Percentiles rank a stretch among this genome's conserved stretches.
Conservation (phyloP, 2,113 vertebrate species). For the Micronycteris hirsuta region DNA sequence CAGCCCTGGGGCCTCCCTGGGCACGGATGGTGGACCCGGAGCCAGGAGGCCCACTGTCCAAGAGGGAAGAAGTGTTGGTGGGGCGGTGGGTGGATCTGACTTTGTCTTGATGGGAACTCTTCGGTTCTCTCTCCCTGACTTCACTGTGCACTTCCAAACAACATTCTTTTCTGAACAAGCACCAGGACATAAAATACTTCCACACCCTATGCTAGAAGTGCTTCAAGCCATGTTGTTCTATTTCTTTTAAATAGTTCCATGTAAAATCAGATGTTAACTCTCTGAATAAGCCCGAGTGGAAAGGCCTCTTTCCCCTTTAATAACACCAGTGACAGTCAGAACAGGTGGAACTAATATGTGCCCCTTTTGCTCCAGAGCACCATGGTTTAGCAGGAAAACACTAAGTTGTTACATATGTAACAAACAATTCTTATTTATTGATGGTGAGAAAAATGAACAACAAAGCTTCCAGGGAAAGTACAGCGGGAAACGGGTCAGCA, state of each 20-base stretch:
- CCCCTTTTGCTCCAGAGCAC: constrained; percentile 46
- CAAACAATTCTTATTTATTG: constrained; percentile 65
- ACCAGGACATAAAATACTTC: constrained; percentile 70
- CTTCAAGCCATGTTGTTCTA: constrained; percentile 67
- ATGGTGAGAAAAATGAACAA: constrained; percentile 69
- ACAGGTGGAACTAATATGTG: constrained; percentile 72
- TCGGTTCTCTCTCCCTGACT: constrained; percentile 67
- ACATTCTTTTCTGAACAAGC: constrained; percentile 72
- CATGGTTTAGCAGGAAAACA: constrained; percentile 67
- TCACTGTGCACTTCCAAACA: constrained; percentile 76
- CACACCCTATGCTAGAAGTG: constrained; percentile 66
- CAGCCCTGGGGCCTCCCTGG: not conserved
- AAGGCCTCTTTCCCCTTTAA: constrained; percentile 50
- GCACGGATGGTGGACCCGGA: constrained; percentile 1
- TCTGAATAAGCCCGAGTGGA: constrained; percentile 72
- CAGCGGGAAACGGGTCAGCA: constrained; percentile 40
- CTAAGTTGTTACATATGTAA: constrained; percentile 71
- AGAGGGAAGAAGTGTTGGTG: not conserved
- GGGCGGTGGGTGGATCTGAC: not conserved
- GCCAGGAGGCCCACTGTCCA: not conserved
- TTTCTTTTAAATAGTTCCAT: constrained; percentile 74
- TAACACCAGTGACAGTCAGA: constrained; percentile 71
- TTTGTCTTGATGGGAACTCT: constrained; percentile 60
- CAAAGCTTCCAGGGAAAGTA: constrained; percentile 55
- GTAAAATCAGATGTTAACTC: constrained; percentile 79